A percentile compares a stretch with the other conserved stretches of the same genome.
phyloP scores from a whole-genome alignment of 2,797 vertebrate genomes.

The Syncerus caffer region DNA sequence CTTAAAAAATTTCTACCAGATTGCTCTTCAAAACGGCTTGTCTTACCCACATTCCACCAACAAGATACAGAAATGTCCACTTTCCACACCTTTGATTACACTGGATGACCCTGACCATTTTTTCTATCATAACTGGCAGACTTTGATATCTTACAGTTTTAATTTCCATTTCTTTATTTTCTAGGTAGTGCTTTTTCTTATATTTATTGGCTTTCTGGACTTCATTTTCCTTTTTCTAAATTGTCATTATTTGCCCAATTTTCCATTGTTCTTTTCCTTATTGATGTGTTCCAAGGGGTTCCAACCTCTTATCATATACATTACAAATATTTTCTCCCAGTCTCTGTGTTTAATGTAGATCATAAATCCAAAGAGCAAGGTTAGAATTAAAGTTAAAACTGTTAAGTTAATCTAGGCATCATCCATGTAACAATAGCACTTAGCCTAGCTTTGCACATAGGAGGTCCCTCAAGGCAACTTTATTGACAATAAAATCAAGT shows the following conservation, averaged over 20 bases:
- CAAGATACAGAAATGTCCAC: not conserved
- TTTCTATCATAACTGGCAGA: not conserved
- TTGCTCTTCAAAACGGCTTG: not conserved
- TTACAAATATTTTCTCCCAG: not conserved
- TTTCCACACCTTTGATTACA: not conserved
- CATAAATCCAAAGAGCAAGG: not conserved
- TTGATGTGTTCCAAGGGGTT: not conserved
- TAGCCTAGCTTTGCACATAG: not conserved
- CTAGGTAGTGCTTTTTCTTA: not conserved
- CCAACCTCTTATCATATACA: not conserved
- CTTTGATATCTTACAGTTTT: not conserved
- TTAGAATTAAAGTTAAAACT: not conserved
- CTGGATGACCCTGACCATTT: not conserved
- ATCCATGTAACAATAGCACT: not conserved
- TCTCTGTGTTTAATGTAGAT: not conserved
- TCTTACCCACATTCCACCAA: not conserved
- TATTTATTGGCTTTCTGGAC: not conserved
- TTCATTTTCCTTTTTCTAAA: not conserved
- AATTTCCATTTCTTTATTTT: not conserved
- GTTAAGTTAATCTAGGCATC: not conserved
- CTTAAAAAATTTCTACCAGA: not conserved
- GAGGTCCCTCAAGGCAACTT: not conserved
- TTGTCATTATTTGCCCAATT: not conserved
- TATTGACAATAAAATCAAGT: not conserved
- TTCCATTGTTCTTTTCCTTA: not conserved